A percentile compares a stretch with the other conserved stretches of the same genome.
Conservation (phyloP, 23 tunicate species). For the Diplosoma virens region DNA sequence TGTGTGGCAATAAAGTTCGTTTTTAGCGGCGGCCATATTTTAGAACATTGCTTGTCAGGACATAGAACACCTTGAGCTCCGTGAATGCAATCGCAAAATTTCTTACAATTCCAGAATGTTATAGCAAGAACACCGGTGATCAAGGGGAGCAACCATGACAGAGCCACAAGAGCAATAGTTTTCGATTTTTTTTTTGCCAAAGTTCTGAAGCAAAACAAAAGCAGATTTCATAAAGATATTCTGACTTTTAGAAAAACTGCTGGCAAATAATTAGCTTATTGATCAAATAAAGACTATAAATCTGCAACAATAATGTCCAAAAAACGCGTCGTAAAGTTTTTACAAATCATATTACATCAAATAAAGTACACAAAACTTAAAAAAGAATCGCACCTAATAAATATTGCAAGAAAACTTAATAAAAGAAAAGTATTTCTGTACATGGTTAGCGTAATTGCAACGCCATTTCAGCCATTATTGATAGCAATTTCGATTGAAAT, state of each 20-base stretch:
- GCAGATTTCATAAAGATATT: background rate
- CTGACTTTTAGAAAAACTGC: background rate
- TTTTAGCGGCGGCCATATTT: constrained; percentile 53
- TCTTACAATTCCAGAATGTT: constrained; percentile 42
- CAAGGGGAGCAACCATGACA: constrained; percentile 64
- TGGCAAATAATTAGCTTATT: no score
- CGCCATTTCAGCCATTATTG: no score
- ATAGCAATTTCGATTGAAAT: no score
- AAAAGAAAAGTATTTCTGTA: no score
- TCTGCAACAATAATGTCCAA: no score
- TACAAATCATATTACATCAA: no score
- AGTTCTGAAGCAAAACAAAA: constrained; percentile 7
- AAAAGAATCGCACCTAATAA: no score
- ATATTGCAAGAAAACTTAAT: no score
- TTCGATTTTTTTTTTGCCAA: constrained; percentile 20
- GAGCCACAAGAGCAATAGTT: constrained; percentile 30
- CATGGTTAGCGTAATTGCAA: no score
- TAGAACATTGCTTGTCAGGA: constrained; percentile 41
- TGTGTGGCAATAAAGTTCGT: constrained; percentile 35
- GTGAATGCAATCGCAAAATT: constrained; percentile 14
- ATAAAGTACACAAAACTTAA: no score
- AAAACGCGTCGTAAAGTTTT: no score
- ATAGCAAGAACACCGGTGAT: constrained; percentile 20
- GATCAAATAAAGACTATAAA: no score
- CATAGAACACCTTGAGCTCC: constrained; percentile 47